These are phyloP conservation scores for Ochropacha duplaris DNA, from an alignment of 2,888 invertebrate genomes.

Conservation along the genomic window DNA sequence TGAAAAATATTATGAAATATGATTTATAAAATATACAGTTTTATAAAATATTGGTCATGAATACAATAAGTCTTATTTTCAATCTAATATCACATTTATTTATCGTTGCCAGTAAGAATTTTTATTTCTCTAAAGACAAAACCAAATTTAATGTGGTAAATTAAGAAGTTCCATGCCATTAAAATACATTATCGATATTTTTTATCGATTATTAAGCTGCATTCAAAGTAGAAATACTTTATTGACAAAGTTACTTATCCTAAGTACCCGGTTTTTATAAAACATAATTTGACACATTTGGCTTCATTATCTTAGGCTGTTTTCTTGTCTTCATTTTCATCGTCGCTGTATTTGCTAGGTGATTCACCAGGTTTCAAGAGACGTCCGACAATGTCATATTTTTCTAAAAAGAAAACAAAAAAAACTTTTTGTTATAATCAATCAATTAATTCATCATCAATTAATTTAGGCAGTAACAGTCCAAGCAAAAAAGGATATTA, in stretches of 20 bases:
- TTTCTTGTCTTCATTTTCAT: constrained; percentile 69
- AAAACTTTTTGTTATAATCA: not conserved
- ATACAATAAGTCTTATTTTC: not conserved
- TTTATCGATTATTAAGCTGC: not conserved
- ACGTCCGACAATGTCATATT: constrained; percentile 73
- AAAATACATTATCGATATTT: not conserved
- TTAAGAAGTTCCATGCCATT: not conserved
- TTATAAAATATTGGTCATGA: not conserved
- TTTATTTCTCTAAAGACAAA: not conserved
- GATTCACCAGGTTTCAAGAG: constrained; percentile 73
- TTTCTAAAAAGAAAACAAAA: constrained; percentile 56
- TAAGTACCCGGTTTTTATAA: constrained; percentile 29
- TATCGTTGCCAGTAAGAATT: not conserved
- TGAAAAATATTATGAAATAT: not conserved
- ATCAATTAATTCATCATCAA: too few relatives aligned
- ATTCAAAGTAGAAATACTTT: not conserved
- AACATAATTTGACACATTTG: constrained; percentile 31
- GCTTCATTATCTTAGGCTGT: constrained; percentile 43
- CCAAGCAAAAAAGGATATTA: too few relatives aligned
- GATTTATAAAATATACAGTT: not conserved
- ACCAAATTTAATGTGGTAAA: not conserved
- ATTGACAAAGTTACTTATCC: constrained; percentile 15
- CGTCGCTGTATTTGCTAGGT: constrained; percentile 65
- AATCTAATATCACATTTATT: not conserved
- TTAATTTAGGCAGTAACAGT: too few relatives aligned